Evolutionary conservation across 2,797 vertebrate genomes (phyloP).

Genomic region (Manis crassicaudata): DNA sequence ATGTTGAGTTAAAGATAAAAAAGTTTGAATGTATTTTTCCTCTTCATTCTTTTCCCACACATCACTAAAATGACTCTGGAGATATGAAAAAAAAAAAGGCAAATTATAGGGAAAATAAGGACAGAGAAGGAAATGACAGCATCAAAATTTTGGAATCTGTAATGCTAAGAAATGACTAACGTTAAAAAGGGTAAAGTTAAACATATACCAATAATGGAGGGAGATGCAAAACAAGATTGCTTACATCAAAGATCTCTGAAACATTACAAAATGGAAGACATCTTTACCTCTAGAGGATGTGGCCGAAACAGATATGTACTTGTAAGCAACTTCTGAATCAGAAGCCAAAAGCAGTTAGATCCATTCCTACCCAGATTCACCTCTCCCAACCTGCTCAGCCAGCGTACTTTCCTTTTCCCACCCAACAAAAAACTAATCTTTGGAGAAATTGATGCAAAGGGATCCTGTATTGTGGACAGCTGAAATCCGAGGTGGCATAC

Average conservation of each 20-base stretch:
- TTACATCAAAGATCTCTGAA: background rate
- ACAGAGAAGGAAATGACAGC: background rate
- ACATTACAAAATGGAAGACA: background rate
- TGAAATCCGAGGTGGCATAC: background rate
- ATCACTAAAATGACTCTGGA: background rate
- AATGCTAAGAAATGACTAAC: background rate
- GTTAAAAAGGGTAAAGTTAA: background rate
- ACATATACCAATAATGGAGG: background rate
- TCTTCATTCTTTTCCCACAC: constrained; percentile 26
- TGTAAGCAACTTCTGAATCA: background rate
- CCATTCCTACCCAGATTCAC: background rate
- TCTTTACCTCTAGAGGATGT: background rate
- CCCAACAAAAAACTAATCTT: background rate
- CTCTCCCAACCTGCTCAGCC: background rate
- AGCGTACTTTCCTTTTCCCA: background rate
- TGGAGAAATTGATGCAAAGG: background rate
- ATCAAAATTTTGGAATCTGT: background rate
- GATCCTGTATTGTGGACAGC: background rate
- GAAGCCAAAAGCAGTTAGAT: background rate
- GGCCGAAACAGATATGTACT: background rate
- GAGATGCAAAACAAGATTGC: background rate
- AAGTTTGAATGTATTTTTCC: constrained; percentile 20
- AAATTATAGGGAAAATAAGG: constrained; percentile 34
- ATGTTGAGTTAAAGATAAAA: constrained; percentile 57
- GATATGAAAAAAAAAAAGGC: background rate